Percentiles rank a stretch among this genome's conserved stretches.
Conservation (phyloP, 2,113 vertebrate genomes). For the Albula goreensis region DNA sequence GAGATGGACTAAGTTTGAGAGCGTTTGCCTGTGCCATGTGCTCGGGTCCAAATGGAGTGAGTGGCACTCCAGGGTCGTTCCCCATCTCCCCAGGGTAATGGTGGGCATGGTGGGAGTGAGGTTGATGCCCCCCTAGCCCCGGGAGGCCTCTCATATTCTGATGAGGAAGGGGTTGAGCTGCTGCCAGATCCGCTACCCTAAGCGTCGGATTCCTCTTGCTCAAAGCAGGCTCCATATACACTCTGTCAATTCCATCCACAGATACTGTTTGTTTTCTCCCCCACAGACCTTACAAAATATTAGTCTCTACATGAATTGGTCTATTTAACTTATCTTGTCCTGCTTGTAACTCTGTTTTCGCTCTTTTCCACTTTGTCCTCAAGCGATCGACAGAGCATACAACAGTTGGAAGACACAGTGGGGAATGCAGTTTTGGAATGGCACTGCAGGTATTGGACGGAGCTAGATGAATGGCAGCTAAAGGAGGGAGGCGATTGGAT, state of each 20-base stretch:
- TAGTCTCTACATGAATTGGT: slow-evolving; percentile 65
- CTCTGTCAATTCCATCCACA: slow-evolving; percentile 80
- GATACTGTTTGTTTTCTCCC: slow-evolving; percentile 71
- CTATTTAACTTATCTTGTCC: slow-evolving; percentile 95
- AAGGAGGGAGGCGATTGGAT: slow-evolving; percentile 89
- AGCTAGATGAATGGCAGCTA: slow-evolving; percentile 92
- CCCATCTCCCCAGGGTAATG: slow-evolving; percentile 86
- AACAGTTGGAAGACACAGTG: slow-evolving; percentile 88
- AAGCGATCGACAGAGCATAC: slow-evolving; percentile 95
- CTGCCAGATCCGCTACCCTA: slow-evolving; percentile 94
- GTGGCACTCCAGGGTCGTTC: slow-evolving; percentile 85
- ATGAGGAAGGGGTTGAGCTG: slow-evolving; percentile 85
- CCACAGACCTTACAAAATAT: slow-evolving; percentile 81
- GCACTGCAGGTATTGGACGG: slow-evolving; percentile 95
- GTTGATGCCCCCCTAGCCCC: slow-evolving; percentile 84
- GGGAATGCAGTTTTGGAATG: slow-evolving; percentile 88
- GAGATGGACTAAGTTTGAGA: slow-evolving; percentile 81
- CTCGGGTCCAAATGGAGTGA: slow-evolving; percentile 88
- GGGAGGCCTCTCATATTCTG: slow-evolving; percentile 92
- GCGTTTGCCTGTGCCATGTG: slow-evolving; percentile 88
- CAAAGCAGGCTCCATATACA: slow-evolving; percentile 91
- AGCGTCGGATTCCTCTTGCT: slow-evolving; percentile 89
- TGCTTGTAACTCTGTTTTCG: slow-evolving; percentile 87
- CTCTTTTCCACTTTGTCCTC: slow-evolving; percentile 89
- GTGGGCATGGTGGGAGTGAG: slow-evolving; percentile 88